These are phyloP conservation scores for Drosophila suboccidentalis DNA, from an alignment of 2,888 invertebrate species.

Conservation along the genomic window DNA sequence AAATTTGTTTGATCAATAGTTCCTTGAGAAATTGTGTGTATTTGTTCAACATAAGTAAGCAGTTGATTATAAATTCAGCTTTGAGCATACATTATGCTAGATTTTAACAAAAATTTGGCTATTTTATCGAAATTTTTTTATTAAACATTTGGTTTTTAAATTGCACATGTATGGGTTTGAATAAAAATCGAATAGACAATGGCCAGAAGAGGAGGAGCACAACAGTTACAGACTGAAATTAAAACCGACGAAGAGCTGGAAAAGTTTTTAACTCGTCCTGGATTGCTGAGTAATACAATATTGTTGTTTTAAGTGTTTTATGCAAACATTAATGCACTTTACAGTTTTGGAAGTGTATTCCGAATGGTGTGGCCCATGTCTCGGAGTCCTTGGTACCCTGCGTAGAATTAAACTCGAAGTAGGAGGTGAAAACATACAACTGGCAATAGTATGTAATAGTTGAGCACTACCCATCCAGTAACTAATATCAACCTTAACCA, in stretches of 20 bases:
- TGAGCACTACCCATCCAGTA: neutral
- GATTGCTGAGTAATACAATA: conserved; percentile 89
- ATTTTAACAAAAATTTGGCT: conserved; percentile 28
- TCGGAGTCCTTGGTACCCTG: conserved; percentile 93
- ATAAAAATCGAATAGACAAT: conserved; percentile 79
- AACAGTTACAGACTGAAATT: conserved; percentile 92
- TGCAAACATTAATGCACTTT: neutral
- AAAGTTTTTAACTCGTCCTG: conserved; percentile 91
- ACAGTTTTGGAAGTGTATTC: conserved; percentile 94
- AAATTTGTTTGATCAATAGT: neutral
- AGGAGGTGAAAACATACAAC: conserved; percentile 92
- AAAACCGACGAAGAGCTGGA: conserved; percentile 94
- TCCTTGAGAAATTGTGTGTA: conserved; percentile 32
- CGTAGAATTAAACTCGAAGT: conserved; percentile 95
- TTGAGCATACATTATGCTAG: conserved; percentile 17
- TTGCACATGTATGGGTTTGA: conserved; percentile 18
- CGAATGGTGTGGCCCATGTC: conserved; percentile 96
- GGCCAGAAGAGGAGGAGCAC: conserved; percentile 92
- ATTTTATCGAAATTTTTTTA: conserved; percentile 21
- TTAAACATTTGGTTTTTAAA: conserved; percentile 16
- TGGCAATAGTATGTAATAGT: conserved; percentile 87
- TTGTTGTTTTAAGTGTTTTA: neutral
- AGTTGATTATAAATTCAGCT: conserved; percentile 10
- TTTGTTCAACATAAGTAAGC: neutral
- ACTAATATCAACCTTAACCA: neutral